A percentile compares a stretch with the other conserved stretches of the same genome.
phyloP scores from a whole-genome alignment of 2,797 vertebrate genomes.

The Todus mexicanus region DNA sequence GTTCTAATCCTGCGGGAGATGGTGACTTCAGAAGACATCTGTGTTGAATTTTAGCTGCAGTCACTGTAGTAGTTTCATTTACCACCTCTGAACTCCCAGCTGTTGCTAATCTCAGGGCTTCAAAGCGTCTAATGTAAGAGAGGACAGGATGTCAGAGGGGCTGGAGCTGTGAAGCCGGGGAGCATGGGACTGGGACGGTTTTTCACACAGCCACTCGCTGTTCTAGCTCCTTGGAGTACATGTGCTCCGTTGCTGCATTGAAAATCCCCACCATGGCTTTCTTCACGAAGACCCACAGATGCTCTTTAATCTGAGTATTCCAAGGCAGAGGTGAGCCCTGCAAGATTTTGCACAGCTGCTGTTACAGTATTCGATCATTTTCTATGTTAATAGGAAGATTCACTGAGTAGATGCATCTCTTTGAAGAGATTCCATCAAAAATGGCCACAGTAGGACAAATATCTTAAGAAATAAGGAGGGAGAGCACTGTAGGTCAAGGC shows the following conservation, averaged over 20 bases:
- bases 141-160: conserved; percentile 37
- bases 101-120: conserved; percentile 18
- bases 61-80: conserved; percentile 15
- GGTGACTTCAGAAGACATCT: conserved; percentile 1
- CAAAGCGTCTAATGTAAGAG: neutral
- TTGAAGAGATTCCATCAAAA: neutral
- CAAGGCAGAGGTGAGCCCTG: neutral
- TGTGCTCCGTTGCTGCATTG: fast-evolving
- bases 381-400: neutral
- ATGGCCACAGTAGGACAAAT: neutral
- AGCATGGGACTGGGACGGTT: neutral
- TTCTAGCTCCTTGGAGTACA: neutral
- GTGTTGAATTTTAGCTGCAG: neutral
- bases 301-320: neutral
- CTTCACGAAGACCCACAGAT: neutral
- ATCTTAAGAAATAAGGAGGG: neutral
- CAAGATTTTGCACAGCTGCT: neutral
- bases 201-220: neutral
- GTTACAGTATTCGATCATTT: neutral
- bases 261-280: neutral
- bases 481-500: neutral
- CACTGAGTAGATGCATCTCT: neutral
- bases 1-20: neutral
- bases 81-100: conserved; percentile 23
- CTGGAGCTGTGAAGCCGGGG: neutral